phyloP scores from a whole-genome alignment of 2,888 invertebrate species.

The Lathronympha strigana region DNA sequence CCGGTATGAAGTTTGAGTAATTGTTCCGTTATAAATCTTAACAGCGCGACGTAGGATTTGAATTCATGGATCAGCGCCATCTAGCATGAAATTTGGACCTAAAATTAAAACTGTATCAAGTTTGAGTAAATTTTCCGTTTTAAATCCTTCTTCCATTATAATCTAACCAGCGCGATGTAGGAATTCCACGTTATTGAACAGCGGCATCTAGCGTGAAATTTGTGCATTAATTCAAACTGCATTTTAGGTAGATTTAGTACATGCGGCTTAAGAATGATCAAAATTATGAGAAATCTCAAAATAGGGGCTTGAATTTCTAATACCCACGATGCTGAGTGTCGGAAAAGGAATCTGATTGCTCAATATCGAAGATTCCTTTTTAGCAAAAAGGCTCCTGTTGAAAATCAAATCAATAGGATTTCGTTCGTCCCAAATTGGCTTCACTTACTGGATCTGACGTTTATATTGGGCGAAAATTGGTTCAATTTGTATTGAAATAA shows the following conservation, averaged over 20 bases:
- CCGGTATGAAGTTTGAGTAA: no score
- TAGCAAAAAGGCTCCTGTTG: background rate
- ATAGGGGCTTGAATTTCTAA: background rate
- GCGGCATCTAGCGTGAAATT: background rate
- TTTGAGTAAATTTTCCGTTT: no score
- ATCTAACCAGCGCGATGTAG: constrained; percentile 1
- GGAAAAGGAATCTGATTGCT: background rate
- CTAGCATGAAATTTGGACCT: no score
- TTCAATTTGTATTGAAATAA: background rate
- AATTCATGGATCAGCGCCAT: no score
- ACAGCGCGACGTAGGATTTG: no score
- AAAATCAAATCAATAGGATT: constrained; percentile 19
- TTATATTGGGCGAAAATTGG: constrained; percentile 1
- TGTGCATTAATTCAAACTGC: no score
- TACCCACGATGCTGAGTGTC: background rate
- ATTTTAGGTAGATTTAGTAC: no score
- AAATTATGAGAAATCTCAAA: background rate
- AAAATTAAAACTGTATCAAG: no score
- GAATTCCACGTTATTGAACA: background rate
- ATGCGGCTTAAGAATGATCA: no score
- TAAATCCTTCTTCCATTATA: no score
- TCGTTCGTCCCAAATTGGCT: background rate
- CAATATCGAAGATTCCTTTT: background rate
- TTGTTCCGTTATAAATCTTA: no score
- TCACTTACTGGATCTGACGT: background rate